Evolutionary conservation across 2,113 vertebrate species (phyloP), one percentile per base, ranked within the genome.

Genomic region (Felis chaus): DNA sequence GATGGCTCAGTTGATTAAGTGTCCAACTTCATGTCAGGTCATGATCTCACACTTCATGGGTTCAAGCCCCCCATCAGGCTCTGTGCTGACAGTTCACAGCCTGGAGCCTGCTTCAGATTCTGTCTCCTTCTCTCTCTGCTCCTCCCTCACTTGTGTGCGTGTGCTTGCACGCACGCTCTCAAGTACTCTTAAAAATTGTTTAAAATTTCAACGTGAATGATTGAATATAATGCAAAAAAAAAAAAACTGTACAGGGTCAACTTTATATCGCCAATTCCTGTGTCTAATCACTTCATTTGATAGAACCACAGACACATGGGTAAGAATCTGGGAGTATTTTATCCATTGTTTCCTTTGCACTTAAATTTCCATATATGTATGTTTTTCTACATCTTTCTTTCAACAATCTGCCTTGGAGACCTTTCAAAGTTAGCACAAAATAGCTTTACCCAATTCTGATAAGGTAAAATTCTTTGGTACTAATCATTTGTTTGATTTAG

Each of bases 401-500:
- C n/a, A 92, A 0, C 7, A 66, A 66, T 80, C 73, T 80, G 25
- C 39, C 31, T 73, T 66, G 13, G 23, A 41, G 27, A 84, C 63
- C 31, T 94, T 65, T 88, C n/a, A 57, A 83, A 92, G n/a, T 81
- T 90, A 79, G 23, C 27, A 31, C 4, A 87, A 74, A 71, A 29
- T 50, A 91, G 53, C 73, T 91, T 91, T 81, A 73, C 66, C 12
- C 14, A 25, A 27, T 87, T 80, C 53, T 83, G 3, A 79, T 68
- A 66, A 73, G 81, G 29, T 23, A 93, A 82, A 93, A 41, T 91
- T 87, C 73, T 93, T 79, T 80, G 39, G 19, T 36, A 41, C 39
- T 93, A 93, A 48, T 41, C 14, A 93, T 74, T 61, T 82, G 29
- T 82, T 57, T 92, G 61, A 79, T 80, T 90, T 74, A 88, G 80